These are phyloP conservation scores for Hypomecis punctinalis DNA, from an alignment of 2,888 invertebrate genomes.

Conservation along the genomic window DNA sequence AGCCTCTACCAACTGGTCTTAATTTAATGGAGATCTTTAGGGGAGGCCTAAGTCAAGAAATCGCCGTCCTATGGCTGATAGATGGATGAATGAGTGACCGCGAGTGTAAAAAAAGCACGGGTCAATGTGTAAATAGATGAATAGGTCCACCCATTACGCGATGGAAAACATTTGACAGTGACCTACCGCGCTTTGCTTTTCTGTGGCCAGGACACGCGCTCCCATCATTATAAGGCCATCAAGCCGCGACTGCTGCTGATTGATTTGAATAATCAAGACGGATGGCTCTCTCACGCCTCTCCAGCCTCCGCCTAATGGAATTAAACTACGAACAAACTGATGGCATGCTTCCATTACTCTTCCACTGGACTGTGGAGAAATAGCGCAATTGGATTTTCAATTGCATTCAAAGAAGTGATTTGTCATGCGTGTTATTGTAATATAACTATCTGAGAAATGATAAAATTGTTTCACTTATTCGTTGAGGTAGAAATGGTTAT, in stretches of 20 bases:
- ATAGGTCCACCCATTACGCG: no score
- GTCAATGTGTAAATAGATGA: no score
- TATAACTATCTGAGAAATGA: not conserved
- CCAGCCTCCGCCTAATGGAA: slow-evolving; percentile 2
- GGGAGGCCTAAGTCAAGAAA: no score
- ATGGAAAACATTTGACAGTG: not conserved
- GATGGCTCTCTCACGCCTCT: slow-evolving; percentile 42
- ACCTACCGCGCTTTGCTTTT: not conserved
- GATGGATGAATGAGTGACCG: no score
- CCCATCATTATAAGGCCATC: slow-evolving; percentile 58
- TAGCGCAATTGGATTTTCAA: slow-evolving; percentile 14
- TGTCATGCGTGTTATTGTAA: slow-evolving; percentile 3
- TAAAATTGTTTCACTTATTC: no score
- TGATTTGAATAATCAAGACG: slow-evolving; percentile 68
- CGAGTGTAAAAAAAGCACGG: no score
- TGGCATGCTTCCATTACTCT: slow-evolving; percentile 8
- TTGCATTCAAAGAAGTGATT: slow-evolving; percentile 13
- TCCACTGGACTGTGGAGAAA: slow-evolving; percentile 28
- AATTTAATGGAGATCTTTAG: no score
- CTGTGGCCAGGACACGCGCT: slow-evolving; percentile 43
- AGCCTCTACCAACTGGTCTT: no score
- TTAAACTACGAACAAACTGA: slow-evolving; percentile 5
- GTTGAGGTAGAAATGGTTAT: no score
- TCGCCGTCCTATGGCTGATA: no score
- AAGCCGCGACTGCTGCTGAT: slow-evolving; percentile 45